phyloP scores from a whole-genome alignment of 2,113 vertebrate species.

The Pedetes capensis region DNA sequence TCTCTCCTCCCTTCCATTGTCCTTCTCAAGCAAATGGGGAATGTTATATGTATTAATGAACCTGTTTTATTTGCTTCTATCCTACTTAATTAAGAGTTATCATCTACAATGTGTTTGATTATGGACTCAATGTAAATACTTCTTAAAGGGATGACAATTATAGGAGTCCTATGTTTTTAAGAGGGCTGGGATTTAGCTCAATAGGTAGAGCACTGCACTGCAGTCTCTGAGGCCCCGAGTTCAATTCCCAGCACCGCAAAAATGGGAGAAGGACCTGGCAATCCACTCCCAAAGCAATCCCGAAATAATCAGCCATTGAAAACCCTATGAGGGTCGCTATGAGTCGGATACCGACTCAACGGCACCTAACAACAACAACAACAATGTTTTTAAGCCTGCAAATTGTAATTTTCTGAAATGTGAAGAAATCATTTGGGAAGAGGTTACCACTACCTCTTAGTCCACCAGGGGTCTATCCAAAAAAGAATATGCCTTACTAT shows the following conservation, averaged over 20 bases:
- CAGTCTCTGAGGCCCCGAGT: too few relatives aligned
- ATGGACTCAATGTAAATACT: not conserved
- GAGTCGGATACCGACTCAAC: too few relatives aligned
- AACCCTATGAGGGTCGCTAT: too few relatives aligned
- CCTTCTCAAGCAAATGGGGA: not conserved
- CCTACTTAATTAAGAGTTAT: not conserved
- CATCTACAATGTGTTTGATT: not conserved
- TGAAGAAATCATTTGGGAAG: not conserved
- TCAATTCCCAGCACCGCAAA: too few relatives aligned
- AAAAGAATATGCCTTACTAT: not conserved
- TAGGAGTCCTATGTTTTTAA: not conserved
- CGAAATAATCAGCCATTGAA: too few relatives aligned
- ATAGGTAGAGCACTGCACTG: too few relatives aligned
- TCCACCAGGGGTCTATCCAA: not conserved
- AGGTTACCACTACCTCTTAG: not conserved
- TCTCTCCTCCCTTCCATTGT: not conserved
- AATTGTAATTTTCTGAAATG: slow-evolving; percentile 1
- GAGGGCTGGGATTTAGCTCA: too few relatives aligned
- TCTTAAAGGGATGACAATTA: not conserved
- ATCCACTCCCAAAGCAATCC: too few relatives aligned
- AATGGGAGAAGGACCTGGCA: too few relatives aligned
- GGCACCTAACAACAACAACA: too few relatives aligned
- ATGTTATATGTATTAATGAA: not conserved
- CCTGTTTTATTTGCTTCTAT: not conserved
- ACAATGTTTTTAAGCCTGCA: not conserved